phyloP scores from a whole-genome alignment of 2,113 vertebrate species.

The Apistogramma diplotaenia region DNA sequence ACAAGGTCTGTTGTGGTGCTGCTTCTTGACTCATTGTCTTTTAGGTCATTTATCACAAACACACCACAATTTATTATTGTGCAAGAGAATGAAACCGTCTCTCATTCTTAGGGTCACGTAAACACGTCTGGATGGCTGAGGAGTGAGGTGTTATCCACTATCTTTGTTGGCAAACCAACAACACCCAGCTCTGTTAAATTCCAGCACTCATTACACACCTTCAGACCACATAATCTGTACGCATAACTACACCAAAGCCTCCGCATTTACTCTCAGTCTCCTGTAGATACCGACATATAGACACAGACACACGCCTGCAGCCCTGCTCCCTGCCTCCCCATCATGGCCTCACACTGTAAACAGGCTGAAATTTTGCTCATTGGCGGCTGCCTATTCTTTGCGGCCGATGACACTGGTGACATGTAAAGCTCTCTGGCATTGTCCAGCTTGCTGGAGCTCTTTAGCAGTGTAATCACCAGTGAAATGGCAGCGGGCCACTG shows the following conservation, averaged over 20 bases:
- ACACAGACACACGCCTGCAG: conserved; percentile 21
- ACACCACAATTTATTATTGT: background rate
- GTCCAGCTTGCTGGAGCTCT: conserved; percentile 64
- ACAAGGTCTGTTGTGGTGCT: background rate
- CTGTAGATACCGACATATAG: conserved; percentile 8
- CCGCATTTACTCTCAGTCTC: conserved; percentile 14
- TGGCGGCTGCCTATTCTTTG: conserved; percentile 62
- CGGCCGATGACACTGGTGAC: conserved; percentile 67
- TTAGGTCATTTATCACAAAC: background rate
- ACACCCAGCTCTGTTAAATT: background rate
- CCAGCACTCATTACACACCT: conserved; percentile 18
- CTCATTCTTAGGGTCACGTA: background rate
- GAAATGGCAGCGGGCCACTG: conserved; percentile 62
- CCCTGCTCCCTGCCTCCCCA: background rate
- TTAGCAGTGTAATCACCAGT: conserved; percentile 67
- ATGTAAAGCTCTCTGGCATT: conserved; percentile 73
- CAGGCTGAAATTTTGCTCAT: conserved; percentile 50
- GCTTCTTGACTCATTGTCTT: background rate
- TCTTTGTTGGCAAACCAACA: background rate
- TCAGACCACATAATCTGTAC: conserved; percentile 21
- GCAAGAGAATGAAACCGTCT: background rate
- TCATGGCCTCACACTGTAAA: conserved; percentile 64
- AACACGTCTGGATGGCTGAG: background rate
- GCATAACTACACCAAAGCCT: conserved; percentile 8
- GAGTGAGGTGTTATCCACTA: background rate